Base-by-base conservation (phyloP, 2,797 vertebrate genomes). In the Setipinna tenuifilis region DNA sequence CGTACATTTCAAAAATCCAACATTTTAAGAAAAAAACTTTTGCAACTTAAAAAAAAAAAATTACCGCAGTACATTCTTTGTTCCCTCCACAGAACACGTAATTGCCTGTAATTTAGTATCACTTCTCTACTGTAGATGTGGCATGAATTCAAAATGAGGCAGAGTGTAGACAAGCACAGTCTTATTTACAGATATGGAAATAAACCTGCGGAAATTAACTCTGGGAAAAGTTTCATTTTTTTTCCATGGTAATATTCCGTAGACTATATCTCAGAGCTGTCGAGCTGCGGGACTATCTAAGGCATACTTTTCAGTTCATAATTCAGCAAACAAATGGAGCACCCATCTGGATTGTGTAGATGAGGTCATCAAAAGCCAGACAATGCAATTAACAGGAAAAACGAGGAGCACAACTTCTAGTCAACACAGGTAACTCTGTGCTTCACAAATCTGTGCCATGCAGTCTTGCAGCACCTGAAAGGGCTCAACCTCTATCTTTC, bases 331-430 rank as follows among this genome's bases (percentile, higher is more conserved):
- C 16, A 21, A 78, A 78, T 41, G 35, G 71, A 78, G 10, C n/a
- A 21, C 5, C 31, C 71, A 78, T 78, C 35, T 78, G 35, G 31
- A 44, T 41, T 0, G 19, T 41, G 71, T 21, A 9, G 31, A 19
- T 78, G 31, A 78, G 71, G 71, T 78, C 71, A 41, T 78, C 71
- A 78, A 46, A 90, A 90, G 83, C 90, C 89, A 92, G 93, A 93
- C 93, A 94, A 92, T 84, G 90, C 90, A 93, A 94, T 95, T 94
- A 94, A 91, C 91, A 92, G 92, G 94, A 95, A 90, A 92, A 94
- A 94, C 94, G 93, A 89, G 91, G 91, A 90, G 91, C 92, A 92
- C 84, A 86, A 91, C 89, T 90, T 89, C 88, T 59, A 86, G 90
- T 90, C 82, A 80, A 50, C 87, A 81, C 25, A 84, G 87, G 90